These are phyloP conservation scores for Pandemis corylana DNA, from an alignment of 2,888 invertebrate species.

Conservation along the genomic window DNA sequence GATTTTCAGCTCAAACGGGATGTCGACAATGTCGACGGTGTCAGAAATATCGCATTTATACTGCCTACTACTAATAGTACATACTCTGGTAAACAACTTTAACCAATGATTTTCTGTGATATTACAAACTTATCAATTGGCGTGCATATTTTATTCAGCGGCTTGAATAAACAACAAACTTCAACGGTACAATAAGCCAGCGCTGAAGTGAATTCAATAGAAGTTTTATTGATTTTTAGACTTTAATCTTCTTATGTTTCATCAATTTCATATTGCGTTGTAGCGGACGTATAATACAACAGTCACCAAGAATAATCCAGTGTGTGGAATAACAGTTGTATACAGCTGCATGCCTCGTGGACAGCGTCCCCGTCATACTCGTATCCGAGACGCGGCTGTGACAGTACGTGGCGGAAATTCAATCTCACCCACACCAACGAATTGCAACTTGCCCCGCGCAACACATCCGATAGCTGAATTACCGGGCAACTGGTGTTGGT, in stretches of 20 bases:
- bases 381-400: conserved; percentile 5
- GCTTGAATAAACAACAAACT: background rate
- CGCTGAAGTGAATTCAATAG: background rate
- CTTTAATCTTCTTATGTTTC: background rate
- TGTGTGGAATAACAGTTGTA: background rate
- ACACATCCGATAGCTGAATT: background rate
- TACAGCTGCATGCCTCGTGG: background rate
- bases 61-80: background rate
- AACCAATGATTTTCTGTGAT: background rate
- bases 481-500: background rate
- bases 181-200: background rate
- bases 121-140: background rate
- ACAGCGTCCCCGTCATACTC: conserved; percentile 8
- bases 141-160: background rate
- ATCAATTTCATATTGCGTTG: background rate
- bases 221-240: too few species aligned
- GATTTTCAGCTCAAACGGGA: background rate
- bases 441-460: conserved; percentile 10
- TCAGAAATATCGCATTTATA: background rate
- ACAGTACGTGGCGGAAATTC: conserved; percentile 10
- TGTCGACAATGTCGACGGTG: background rate
- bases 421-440: conserved; percentile 17
- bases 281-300: background rate
- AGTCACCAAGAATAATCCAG: background rate
- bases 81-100: background rate